These are phyloP conservation scores for Girardinus metallicus DNA, from an alignment of 2,797 vertebrate species.

Conservation along the genomic window DNA sequence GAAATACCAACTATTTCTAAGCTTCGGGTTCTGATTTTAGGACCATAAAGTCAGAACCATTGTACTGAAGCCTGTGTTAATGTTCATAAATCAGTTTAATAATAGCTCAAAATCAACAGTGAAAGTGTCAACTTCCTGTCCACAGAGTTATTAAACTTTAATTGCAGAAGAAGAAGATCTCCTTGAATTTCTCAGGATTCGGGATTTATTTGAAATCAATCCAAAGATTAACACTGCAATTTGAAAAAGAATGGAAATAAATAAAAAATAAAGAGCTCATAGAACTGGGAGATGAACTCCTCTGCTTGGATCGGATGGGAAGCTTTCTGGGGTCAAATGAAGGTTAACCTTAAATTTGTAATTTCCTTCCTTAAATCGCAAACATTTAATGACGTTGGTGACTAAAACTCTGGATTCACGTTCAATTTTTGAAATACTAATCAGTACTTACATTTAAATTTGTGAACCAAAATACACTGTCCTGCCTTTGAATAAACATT, in stretches of 20 bases:
- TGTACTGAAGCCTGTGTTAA: not conserved
- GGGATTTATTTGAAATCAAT: no score
- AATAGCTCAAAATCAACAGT: not conserved
- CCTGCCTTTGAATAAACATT: not conserved
- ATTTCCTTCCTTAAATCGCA: not conserved
- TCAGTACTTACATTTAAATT: not conserved
- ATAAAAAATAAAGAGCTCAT: not conserved
- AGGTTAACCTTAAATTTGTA: not conserved
- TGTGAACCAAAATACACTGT: not conserved
- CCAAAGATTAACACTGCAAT: no score
- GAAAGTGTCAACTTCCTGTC: not conserved
- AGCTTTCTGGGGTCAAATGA: not conserved
- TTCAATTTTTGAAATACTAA: not conserved
- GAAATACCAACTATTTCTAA: not conserved
- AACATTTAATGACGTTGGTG: not conserved
- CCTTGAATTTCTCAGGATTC: not conserved
- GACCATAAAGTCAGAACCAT: not conserved
- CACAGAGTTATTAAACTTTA: not conserved
- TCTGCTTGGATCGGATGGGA: not conserved
- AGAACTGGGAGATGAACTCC: not conserved
- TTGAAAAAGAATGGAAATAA: not conserved
- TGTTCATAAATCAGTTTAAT: not conserved
- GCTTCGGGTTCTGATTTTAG: not conserved
- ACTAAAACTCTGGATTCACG: not conserved
- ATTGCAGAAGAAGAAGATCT: not conserved